Base-by-base conservation (phyloP, 2,113 vertebrate genomes). In the Cottus gobio region DNA sequence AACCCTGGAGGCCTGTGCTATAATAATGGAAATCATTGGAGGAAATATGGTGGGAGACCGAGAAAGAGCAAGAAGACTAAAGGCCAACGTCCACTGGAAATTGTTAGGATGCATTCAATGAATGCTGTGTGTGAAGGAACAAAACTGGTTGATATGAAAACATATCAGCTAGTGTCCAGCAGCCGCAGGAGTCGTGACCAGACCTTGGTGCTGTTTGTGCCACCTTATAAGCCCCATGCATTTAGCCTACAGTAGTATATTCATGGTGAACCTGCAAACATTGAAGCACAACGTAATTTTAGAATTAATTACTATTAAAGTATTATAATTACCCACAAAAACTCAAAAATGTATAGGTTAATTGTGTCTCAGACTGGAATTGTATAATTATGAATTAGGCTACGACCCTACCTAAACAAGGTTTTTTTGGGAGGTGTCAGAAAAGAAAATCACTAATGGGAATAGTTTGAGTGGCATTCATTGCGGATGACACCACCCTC, bases 1-100 rank as follows among this genome's bases (percentile, higher is more conserved):
- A 86, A 86, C 60, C 87, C 85, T 84, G 3, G 16, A 84, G 86
- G 86, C 75, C 61, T 82, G 90, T 81, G 85, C 48, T 65, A 80
- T 75, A 83, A 83, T 76, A 87, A 85, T 71, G 65, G 84, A 76
- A 85, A 78, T 76, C 15, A 80, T 26, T 72, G 71, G 66, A 81
- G 65, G 42, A 82, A 77, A 72, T 62, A 83, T 24, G 77, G 68
- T 30, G 72, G 78, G n/a, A 62, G 26, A 68, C 67, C 56, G 75
- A 75, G 82, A 79, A 69, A 75, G 42, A 63, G 64, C 44, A 70
- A 58, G 8, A 80, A 71, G 28, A 84, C 50, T 65, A 77, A 84
- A 87, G 64, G 79, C 77, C 71, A 85, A 37, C 75, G 57, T 81
- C 61, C 58, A 71, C 24, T 67, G 75, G 75, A 89, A 86, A 76